These are phyloP conservation scores for Tenebrio molitor DNA, from an alignment of 1,140 invertebrate genomes.

Conservation along the genomic window DNA sequence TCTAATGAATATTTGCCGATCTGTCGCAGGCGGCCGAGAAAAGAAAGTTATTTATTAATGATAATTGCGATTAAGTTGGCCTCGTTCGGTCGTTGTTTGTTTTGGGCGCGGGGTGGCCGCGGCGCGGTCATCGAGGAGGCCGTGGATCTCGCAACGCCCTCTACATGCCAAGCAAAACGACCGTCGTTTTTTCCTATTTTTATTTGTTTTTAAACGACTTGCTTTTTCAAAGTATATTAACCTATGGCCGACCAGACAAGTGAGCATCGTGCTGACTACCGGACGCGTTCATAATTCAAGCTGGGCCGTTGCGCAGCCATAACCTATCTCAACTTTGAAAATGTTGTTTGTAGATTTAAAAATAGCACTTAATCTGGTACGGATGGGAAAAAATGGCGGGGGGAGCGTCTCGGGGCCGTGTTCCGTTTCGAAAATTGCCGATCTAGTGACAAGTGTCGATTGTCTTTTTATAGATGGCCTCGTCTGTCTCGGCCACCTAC, in stretches of 20 bases:
- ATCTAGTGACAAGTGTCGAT: background rate
- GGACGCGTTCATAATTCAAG: constrained; percentile 33
- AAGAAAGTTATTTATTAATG: constrained; percentile 40
- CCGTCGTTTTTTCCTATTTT: constrained; percentile 58
- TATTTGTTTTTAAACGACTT: constrained; percentile 63
- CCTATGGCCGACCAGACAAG: constrained; percentile 52
- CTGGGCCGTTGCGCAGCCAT: constrained; percentile 60
- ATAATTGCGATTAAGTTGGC: constrained; percentile 31
- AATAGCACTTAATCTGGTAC: constrained; percentile 63
- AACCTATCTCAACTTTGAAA: constrained; percentile 64
- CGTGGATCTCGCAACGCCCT: constrained; percentile 44
- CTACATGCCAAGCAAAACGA: constrained; percentile 51
- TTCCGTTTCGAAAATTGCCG: no score
- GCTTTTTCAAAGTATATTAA: constrained; percentile 65
- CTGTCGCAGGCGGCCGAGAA: constrained; percentile 15
- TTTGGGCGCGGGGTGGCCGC: no score
- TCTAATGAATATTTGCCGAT: constrained; percentile 49
- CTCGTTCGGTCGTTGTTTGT: background rate
- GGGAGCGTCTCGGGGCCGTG: background rate
- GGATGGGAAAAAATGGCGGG: constrained; percentile 52
- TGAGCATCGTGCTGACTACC: constrained; percentile 27
- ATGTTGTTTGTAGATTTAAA: constrained; percentile 63
- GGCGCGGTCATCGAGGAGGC: background rate
- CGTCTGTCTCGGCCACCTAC: constrained; percentile 3
- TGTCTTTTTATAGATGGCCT: constrained; percentile 7